These are phyloP conservation scores for Bombycilla garrulus DNA, from an alignment of 2,113 vertebrate genomes.

Conservation along the genomic window DNA sequence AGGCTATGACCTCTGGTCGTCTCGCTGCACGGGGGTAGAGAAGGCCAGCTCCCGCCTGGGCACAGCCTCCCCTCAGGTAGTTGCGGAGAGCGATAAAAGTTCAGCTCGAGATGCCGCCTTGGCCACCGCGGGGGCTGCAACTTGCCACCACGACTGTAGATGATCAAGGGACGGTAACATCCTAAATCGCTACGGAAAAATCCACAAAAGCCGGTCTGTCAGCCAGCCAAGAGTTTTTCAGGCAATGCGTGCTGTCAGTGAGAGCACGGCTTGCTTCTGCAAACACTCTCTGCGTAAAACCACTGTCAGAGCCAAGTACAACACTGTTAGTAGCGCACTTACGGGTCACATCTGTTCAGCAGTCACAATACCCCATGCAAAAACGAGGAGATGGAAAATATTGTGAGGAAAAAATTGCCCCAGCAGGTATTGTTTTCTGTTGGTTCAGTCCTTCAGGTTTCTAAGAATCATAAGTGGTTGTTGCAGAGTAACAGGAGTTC, in stretches of 20 bases:
- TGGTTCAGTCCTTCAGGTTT: not conserved
- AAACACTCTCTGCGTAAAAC: not conserved
- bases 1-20: too few species aligned
- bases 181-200: not conserved
- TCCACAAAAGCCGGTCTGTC: not conserved
- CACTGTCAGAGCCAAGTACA: not conserved
- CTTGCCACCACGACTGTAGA: rapidly evolving
- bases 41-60: not conserved
- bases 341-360: not conserved
- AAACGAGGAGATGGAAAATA: not conserved
- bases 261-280: not conserved
- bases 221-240: not conserved
- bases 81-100: rapidly evolving
- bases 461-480: not conserved
- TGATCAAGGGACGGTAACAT: not conserved
- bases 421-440: not conserved
- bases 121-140: rapidly evolving
- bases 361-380: not conserved
- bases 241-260: not conserved
- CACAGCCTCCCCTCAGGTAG: not conserved
- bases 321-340: not conserved
- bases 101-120: rapidly evolving
- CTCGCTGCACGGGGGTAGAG: not conserved
- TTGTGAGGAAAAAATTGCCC: not conserved
- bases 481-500: not conserved